These are phyloP conservation scores for Acridotheres tristis DNA, from an alignment of 2,797 vertebrate species.

Conservation along the genomic window DNA sequence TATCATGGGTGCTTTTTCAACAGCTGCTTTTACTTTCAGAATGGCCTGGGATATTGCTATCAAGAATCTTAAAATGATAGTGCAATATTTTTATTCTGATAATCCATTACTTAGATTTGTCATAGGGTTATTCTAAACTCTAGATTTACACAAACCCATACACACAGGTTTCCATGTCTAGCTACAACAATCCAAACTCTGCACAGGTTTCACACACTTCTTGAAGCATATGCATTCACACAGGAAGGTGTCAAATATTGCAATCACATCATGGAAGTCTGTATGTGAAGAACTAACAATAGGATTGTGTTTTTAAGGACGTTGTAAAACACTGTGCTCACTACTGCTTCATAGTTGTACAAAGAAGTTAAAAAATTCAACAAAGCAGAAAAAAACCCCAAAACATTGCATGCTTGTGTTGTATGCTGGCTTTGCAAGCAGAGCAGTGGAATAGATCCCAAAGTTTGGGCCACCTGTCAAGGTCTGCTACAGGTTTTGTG, in stretches of 20 bases:
- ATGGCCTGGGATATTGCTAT: not conserved
- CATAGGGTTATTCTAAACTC: not conserved
- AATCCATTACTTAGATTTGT: not conserved
- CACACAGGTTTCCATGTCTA: not conserved
- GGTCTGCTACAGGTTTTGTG: not conserved
- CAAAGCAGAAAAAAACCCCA: not conserved
- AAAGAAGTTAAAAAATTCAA: not conserved
- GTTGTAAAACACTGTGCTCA: not conserved
- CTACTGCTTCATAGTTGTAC: not conserved
- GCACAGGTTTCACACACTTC: not conserved
- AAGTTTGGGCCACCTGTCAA: not conserved
- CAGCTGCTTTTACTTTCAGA: not conserved
- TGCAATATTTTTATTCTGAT: not conserved
- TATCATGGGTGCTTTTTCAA: not conserved
- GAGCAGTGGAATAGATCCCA: not conserved
- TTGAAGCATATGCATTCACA: not conserved
- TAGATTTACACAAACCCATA: not conserved
- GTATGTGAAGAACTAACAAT: not conserved
- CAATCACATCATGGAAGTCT: not conserved
- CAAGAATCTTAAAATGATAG: not conserved
- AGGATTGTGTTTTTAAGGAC: not conserved
- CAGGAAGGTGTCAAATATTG: not conserved
- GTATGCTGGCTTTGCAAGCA: not conserved
- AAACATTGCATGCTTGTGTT: rapidly evolving
- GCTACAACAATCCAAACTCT: not conserved